Conservation (phyloP, 2,113 vertebrate species). For the Alces alces region DNA sequence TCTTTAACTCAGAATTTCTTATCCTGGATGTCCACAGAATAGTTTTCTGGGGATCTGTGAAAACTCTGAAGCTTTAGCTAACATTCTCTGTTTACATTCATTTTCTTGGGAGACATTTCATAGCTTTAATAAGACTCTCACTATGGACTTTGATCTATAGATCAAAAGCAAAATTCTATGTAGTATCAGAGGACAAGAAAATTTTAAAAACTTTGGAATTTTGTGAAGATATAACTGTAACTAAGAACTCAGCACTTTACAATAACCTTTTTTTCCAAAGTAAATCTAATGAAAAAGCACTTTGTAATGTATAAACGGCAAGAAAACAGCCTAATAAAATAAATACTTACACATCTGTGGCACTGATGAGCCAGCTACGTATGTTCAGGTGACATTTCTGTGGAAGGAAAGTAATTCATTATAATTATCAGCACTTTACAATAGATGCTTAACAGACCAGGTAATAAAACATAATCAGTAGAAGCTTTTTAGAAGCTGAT, state of each 20-base stretch:
- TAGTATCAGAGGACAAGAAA: not conserved
- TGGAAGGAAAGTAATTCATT: constrained; percentile 5
- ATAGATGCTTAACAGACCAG: constrained; percentile 61
- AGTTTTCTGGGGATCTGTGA: not conserved
- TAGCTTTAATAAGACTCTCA: constrained; percentile 30
- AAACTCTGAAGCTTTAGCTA: not conserved
- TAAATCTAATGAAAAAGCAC: constrained; percentile 57
- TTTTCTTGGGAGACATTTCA: not conserved
- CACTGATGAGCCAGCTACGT: constrained; percentile 35
- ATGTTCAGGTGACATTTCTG: constrained; percentile 29
- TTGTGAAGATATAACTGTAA: not conserved
- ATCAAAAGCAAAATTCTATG: constrained; percentile 43
- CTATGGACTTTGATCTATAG: constrained; percentile 41
- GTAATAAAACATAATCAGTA: constrained; percentile 65
- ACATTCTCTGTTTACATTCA: constrained; percentile 4
- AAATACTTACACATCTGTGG: constrained; percentile 54
- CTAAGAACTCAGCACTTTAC: not conserved
- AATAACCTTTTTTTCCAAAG: not conserved
- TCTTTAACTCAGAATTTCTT: not conserved
- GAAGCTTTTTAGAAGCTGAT: constrained; percentile 48
- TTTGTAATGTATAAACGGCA: constrained; percentile 30
- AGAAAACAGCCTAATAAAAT: constrained; percentile 51
- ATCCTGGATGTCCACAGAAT: not conserved
- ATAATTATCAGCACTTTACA: not conserved
- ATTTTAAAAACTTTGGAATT: constrained; percentile 5